Conservation (phyloP, 2,888 invertebrate genomes). For the Campoplex capitator region DNA sequence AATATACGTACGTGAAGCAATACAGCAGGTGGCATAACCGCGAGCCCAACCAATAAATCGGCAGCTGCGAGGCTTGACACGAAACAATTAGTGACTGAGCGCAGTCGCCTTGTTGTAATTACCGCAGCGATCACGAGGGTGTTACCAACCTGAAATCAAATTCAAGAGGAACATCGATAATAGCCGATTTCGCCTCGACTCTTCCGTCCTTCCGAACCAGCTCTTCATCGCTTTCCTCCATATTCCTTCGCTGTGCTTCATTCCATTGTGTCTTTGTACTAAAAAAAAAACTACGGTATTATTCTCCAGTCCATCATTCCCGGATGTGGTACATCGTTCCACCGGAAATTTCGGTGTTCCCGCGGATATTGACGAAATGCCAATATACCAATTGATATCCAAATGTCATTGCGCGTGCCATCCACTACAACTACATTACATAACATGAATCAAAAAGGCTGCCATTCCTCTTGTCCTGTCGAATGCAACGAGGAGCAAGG, state of each 20-base stretch:
- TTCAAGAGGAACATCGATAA: conserved; percentile 46
- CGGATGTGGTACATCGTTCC: conserved; percentile 15
- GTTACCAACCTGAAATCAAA: conserved; percentile 89
- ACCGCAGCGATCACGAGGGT: conserved; percentile 96
- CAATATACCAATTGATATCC: neutral
- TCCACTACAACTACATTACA: neutral
- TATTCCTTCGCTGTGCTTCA: neutral
- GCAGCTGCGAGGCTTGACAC: conserved; percentile 97
- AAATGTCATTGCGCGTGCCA: neutral
- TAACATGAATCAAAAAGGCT: neutral
- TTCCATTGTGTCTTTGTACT: neutral
- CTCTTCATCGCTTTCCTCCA: neutral
- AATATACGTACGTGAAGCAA: conserved; percentile 78
- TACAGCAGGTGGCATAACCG: conserved; percentile 98
- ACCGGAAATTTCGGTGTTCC: conserved; percentile 4
- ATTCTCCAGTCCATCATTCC: conserved; percentile 29
- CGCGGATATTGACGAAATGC: conserved; percentile 42
- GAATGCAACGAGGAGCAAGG: neutral
- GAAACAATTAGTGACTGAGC: conserved; percentile 98
- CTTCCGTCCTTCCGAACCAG: neutral
- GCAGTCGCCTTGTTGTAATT: conserved; percentile 92
- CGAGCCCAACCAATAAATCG: conserved; percentile 96
- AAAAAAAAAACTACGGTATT: conserved; percentile 9
- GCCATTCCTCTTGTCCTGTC: conserved; percentile 1
- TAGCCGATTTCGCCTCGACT: conserved; percentile 10